phyloP scores from a whole-genome alignment of 2,888 invertebrate genomes.

The Cosmorhoe ocellata region DNA sequence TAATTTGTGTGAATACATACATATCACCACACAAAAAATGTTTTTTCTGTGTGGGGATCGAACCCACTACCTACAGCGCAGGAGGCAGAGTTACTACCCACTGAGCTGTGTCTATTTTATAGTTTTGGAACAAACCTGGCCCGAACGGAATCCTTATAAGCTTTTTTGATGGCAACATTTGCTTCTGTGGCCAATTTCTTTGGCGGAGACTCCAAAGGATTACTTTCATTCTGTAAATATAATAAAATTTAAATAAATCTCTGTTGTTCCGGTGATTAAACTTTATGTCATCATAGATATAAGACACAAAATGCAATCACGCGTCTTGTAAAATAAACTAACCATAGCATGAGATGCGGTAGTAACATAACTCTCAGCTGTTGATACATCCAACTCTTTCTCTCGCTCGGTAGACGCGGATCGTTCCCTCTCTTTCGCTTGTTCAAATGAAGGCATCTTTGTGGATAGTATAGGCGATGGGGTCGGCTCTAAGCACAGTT shows the following conservation, averaged over 20 bases:
- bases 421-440: constrained; percentile 38
- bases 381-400: constrained; percentile 43
- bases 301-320: too few relatives aligned
- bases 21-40: too few relatives aligned
- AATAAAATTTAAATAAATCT: background rate
- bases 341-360: constrained; percentile 54
- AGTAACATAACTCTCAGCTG: constrained; percentile 46
- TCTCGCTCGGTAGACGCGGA: constrained; percentile 30
- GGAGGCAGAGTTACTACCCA: too few relatives aligned
- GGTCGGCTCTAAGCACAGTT: constrained; percentile 47
- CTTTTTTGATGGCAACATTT: constrained; percentile 44
- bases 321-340: constrained; percentile 2
- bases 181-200: constrained; percentile 63
- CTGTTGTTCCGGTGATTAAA: background rate
- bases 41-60: too few relatives aligned
- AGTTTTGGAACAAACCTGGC: constrained; percentile 51
- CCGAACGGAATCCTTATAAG: constrained; percentile 66
- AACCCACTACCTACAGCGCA: too few relatives aligned
- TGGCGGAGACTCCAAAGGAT: constrained; percentile 62
- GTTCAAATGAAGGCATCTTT: constrained; percentile 3
- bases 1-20: too few relatives aligned
- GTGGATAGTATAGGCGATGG: constrained; percentile 47
- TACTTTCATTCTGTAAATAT: constrained; percentile 44
- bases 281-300: too few relatives aligned
- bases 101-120: too few relatives aligned